A percentile compares a stretch with the other conserved stretches of the same genome.
phyloP scores from a whole-genome alignment of 2,797 vertebrate genomes.

The Ctenopoma multispine region DNA sequence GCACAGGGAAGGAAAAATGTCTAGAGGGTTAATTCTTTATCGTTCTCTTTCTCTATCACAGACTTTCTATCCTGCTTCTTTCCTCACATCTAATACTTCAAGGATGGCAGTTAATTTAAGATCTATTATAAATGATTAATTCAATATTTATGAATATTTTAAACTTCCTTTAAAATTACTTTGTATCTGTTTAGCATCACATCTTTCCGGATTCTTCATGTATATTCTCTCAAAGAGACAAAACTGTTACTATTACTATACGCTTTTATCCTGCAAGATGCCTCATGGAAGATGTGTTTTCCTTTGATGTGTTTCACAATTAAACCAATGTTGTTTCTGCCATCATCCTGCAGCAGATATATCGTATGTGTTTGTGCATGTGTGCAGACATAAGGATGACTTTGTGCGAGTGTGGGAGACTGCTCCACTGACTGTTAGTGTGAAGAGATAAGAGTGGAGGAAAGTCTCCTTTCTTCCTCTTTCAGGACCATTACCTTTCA shows the following conservation, averaged over 20 bases:
- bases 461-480: slow-evolving; percentile 84
- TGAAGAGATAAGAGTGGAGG: slow-evolving; percentile 81
- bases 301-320: slow-evolving; percentile 84
- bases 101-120: slow-evolving; percentile 86
- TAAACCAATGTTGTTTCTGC: slow-evolving; percentile 84
- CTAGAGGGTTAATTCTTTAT: slow-evolving; percentile 81
- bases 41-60: slow-evolving; percentile 71
- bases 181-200: slow-evolving; percentile 86
- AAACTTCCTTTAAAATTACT: slow-evolving; percentile 86
- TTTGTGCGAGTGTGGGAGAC: slow-evolving; percentile 75
- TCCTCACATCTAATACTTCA: slow-evolving; percentile 85
- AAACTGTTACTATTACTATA: slow-evolving; percentile 73
- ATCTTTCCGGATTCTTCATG: slow-evolving; percentile 73
- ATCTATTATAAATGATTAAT: slow-evolving; percentile 90
- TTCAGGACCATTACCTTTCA: slow-evolving; percentile 88
- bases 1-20: slow-evolving; percentile 79
- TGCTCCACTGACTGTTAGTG: slow-evolving; percentile 85
- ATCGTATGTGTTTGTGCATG: slow-evolving; percentile 67
- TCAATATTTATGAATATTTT: slow-evolving; percentile 90
- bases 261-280: slow-evolving; percentile 76
- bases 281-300: slow-evolving; percentile 73
- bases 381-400: slow-evolving; percentile 24
- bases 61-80: slow-evolving; percentile 51
- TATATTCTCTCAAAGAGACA: slow-evolving; percentile 75
- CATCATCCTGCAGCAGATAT: slow-evolving; percentile 90